Evolutionary conservation across 2,888 invertebrate genomes (phyloP).

Genomic region (Raillietiella orientalis): DNA sequence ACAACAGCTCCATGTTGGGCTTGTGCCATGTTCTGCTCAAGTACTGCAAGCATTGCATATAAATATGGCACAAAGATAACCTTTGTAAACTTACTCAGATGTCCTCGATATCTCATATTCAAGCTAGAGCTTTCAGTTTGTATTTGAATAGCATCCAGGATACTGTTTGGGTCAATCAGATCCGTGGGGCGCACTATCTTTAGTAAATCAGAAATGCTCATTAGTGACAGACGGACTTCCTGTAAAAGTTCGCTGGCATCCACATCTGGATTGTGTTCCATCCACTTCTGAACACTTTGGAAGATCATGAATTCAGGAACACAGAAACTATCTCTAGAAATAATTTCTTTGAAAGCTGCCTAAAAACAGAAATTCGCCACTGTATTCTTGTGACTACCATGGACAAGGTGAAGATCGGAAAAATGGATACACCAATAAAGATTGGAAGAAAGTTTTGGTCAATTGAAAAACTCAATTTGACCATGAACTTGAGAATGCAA

Average conservation of each 20-base stretch:
- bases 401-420: conserved; percentile 47
- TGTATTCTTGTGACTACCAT: conserved; percentile 23
- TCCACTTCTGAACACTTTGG: conserved; percentile 57
- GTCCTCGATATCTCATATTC: conserved; percentile 51
- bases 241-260: conserved; percentile 12
- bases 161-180: conserved; percentile 53
- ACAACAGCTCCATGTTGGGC: conserved; percentile 48
- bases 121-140: conserved; percentile 42
- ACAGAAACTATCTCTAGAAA: conserved; percentile 78
- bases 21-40: conserved; percentile 73
- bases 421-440: too few relatives aligned
- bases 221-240: conserved; percentile 41
- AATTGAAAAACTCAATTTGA: too few relatives aligned
- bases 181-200: conserved; percentile 58
- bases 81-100: conserved; percentile 22
- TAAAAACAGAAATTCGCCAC: conserved; percentile 11
- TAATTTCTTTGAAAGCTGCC: conserved; percentile 45
- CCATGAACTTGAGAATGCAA: too few relatives aligned
- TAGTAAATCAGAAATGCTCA: conserved; percentile 55
- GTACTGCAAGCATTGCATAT: conserved; percentile 18
- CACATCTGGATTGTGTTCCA: conserved; percentile 33
- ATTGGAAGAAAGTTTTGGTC: too few relatives aligned
- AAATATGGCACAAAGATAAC: not conserved
- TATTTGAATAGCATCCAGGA: conserved; percentile 77
- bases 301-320: conserved; percentile 88